A percentile compares a stretch with the other conserved stretches of the same genome.
phyloP scores from a whole-genome alignment of 2,113 vertebrate species.

The Furnarius figulus region DNA sequence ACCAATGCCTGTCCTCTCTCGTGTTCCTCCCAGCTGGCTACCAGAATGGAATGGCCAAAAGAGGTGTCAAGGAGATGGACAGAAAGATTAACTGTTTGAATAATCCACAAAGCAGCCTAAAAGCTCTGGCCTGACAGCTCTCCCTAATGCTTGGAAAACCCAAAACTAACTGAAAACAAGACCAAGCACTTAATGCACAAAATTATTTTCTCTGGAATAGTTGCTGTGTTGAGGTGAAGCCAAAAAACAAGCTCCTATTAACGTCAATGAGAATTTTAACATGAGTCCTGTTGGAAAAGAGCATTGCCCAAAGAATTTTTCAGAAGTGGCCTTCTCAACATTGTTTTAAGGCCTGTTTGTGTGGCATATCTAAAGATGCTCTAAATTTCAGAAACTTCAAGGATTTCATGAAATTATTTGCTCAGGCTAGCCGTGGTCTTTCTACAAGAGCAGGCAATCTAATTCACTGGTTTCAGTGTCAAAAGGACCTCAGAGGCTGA shows the following conservation, averaged over 20 bases:
- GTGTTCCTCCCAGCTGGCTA: background rate
- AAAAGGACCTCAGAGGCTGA: background rate
- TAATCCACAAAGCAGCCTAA: background rate
- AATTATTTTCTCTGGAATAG: background rate
- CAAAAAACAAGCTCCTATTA: background rate
- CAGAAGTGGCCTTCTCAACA: background rate
- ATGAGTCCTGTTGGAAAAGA: background rate
- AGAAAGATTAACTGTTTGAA: background rate
- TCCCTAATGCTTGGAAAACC: background rate
- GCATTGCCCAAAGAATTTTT: background rate
- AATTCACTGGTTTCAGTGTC: background rate
- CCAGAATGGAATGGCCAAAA: background rate
- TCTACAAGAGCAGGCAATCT: background rate
- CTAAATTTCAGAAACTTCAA: background rate
- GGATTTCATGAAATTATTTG: background rate
- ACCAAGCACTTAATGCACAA: background rate
- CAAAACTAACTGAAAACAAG: background rate
- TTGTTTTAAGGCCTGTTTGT: background rate
- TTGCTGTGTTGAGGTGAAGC: background rate
- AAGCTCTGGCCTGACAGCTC: background rate
- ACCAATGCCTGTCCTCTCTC: background rate
- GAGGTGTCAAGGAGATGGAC: background rate
- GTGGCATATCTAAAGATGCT: background rate
- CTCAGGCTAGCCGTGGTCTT: background rate
- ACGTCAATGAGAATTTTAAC: background rate